Evolutionary conservation across 2,888 invertebrate species (phyloP), one percentile per base, ranked within the genome.

Genomic region (Agrilus mali): DNA sequence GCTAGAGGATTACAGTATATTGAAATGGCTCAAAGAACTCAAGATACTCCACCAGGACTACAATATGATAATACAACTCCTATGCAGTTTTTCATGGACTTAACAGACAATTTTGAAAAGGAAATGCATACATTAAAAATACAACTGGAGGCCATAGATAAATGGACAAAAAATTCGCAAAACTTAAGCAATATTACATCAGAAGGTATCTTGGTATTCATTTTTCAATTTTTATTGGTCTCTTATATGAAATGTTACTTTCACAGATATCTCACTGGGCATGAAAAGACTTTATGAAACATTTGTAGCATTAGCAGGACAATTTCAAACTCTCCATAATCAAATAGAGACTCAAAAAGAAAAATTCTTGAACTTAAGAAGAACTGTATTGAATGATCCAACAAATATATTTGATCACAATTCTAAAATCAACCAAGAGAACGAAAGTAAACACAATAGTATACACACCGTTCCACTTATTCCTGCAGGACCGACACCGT

Each of bases 221-320:
- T 42, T 39, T 38, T 13, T 40, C 31, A 34, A 15, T 42, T 35
- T 31, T 34, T 43, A 8, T 41, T 33, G 2, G 15, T 43, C 40
- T 36, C 35, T 36, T 44, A 47, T 12, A 35, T 10, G 13, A 22
- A 20, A 33, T 16, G 2, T 10, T 4, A 14, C 45, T 49, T 39
- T 66, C 68, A 6, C 66, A 85, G 90, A 92, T 65, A 62, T 92
- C 47, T 79, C 84, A 8, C 68, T 80, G 42, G 82, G 88, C 14
- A 80, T 93, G 66, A 76, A 79, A 31, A 79, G 86, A 57, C 77
- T 92, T 55, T 87, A 92, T 61, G 88, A 88, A 61, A 85, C 87
- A 3, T 78, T 92, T 55, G 81, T 93, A 31, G 86, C 86, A 0
- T 66, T 93, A 44, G 92, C 92, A n/a, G 90, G 88, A 0, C 79